Conservation (phyloP, 2,888 invertebrate genomes). For the Dryobotodes eremita region DNA sequence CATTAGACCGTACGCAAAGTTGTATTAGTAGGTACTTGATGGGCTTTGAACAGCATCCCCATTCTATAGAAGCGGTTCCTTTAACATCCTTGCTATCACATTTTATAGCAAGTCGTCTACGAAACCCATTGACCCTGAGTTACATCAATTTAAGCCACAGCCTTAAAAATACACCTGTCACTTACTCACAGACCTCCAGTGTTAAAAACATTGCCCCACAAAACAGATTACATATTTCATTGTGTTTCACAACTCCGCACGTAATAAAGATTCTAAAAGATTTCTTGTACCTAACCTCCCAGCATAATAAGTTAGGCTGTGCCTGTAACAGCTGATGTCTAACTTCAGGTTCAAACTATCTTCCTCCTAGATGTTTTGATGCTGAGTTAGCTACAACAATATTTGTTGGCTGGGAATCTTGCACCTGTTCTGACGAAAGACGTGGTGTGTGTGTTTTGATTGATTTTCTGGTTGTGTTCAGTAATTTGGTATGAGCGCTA, state of each 20-base stretch:
- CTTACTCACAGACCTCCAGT: background rate
- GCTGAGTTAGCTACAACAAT: slow-evolving; percentile 41
- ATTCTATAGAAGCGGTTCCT: background rate
- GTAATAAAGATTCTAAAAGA: slow-evolving; percentile 57
- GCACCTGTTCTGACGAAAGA: slow-evolving; percentile 13
- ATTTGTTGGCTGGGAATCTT: slow-evolving; percentile 10
- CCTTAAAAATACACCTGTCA: slow-evolving; percentile 4
- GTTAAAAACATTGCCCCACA: slow-evolving; percentile 14
- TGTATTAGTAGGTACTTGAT: background rate
- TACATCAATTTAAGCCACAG: background rate
- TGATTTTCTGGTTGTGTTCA: background rate
- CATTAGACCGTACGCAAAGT: no score
- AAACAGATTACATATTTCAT: slow-evolving; percentile 42
- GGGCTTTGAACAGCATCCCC: background rate
- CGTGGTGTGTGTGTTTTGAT: background rate
- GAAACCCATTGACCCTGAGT: background rate
- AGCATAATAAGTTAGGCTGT: slow-evolving; percentile 56
- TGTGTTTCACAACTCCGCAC: slow-evolving; percentile 36
- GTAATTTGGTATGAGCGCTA: background rate
- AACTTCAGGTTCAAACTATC: slow-evolving; percentile 50
- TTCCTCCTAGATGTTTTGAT: slow-evolving; percentile 30
- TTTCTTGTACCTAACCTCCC: slow-evolving; percentile 34
- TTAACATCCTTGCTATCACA: background rate
- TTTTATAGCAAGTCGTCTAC: background rate
- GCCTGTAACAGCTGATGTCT: slow-evolving; percentile 53